Evolutionary conservation across 2,888 invertebrate genomes (phyloP).

Genomic region (Andrena camellia): DNA sequence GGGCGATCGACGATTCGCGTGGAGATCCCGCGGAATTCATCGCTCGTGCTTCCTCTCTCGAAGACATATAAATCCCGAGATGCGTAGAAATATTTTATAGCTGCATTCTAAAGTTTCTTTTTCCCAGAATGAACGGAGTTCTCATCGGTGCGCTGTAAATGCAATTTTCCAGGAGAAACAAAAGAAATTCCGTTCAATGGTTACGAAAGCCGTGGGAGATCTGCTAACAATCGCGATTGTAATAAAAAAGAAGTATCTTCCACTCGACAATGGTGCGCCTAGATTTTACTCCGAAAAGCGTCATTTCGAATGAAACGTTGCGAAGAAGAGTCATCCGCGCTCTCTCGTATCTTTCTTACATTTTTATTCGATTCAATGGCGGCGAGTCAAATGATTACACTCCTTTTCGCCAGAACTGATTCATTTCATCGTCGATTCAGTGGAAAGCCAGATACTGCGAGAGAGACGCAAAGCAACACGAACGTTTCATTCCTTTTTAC

Average conservation of each 20-base stretch:
- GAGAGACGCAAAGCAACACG: background rate
- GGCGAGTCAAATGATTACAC: slow-evolving; percentile 9
- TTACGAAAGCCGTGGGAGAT: background rate
- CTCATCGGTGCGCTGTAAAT: background rate
- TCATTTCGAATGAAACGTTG: background rate
- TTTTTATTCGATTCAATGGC: background rate
- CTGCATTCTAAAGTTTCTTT: too few species aligned
- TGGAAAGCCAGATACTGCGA: background rate
- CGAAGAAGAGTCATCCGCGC: background rate
- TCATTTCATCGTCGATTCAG: slow-evolving; percentile 30
- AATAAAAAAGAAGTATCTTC: background rate
- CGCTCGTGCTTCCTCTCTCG: too few species aligned
- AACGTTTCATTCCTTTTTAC: background rate
- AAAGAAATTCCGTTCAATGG: background rate
- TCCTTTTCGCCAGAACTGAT: slow-evolving; percentile 25
- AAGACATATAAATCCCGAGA: too few species aligned
- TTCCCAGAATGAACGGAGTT: too few species aligned
- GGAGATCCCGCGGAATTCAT: too few species aligned
- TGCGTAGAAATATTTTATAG: too few species aligned
- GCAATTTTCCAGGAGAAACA: background rate
- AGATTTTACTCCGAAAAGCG: background rate
- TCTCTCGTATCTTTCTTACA: background rate
- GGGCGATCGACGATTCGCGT: background rate
- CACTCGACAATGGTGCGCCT: background rate
- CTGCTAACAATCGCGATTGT: slow-evolving; percentile 4